Conservation (phyloP, 2,113 vertebrate genomes). For the Ciconia boyciana region DNA sequence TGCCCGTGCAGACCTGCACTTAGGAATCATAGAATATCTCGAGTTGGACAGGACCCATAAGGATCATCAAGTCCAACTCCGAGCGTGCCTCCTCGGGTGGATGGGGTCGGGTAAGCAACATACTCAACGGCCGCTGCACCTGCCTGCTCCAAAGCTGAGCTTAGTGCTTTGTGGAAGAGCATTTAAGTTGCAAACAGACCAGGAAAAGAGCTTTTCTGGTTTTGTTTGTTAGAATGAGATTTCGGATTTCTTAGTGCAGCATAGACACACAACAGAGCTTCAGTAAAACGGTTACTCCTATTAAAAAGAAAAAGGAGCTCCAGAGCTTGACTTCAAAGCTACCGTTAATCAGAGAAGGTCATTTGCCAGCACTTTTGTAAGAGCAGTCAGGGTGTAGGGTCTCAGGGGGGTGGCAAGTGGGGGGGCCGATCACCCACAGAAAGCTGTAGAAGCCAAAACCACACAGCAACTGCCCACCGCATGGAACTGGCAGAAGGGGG, state of each 20-base stretch:
- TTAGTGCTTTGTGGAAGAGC: background rate
- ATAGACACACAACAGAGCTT: background rate
- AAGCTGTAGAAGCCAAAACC: background rate
- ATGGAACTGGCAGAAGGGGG: accelerated
- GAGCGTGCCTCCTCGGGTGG: accelerated
- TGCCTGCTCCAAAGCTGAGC: background rate
- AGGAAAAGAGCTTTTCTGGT: background rate
- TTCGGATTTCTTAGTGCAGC: background rate
- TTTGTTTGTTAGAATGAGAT: background rate
- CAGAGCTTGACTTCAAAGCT: background rate
- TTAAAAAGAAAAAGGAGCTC: background rate
- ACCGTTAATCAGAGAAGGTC: background rate
- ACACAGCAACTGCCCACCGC: background rate
- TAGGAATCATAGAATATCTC: accelerated
- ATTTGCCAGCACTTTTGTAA: background rate
- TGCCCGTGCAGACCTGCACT: background rate
- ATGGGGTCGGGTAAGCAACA: background rate
- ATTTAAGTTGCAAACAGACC: background rate
- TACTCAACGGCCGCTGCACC: accelerated
- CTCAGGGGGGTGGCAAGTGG: background rate
- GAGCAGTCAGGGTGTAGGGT: background rate
- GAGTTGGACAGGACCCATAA: background rate
- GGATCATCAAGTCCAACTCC: background rate
- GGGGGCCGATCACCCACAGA: background rate
- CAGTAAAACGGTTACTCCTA: background rate